A percentile compares a stretch with the other conserved stretches of the same genome.
Evolutionary conservation across 1,140 invertebrate genomes (phyloP).

Genomic region (Zeugodacus cucurbitae): DNA sequence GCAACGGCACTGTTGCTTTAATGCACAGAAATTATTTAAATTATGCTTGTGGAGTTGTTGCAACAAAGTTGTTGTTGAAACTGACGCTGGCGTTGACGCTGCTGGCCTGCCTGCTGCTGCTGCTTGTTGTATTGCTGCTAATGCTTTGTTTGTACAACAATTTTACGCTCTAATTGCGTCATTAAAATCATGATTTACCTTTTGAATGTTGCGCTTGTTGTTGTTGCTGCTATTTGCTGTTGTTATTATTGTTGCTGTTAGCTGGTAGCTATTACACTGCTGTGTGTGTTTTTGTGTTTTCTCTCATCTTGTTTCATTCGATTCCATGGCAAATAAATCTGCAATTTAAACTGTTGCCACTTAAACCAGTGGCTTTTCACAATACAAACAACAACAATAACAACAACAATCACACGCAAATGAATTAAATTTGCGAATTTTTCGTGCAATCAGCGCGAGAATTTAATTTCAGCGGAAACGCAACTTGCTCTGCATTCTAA

Average conservation of each 20-base stretch:
- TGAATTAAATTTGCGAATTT: conserved; percentile 22
- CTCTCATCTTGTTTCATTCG: not conserved
- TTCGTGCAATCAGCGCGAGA: not conserved
- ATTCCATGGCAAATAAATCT: conserved; percentile 12
- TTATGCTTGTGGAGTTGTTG: not conserved
- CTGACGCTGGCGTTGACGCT: not conserved
- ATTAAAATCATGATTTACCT: conserved; percentile 40
- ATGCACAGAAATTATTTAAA: conserved; percentile 32
- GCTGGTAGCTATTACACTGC: not conserved
- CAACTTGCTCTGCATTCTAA: not conserved
- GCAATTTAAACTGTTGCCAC: conserved; percentile 9
- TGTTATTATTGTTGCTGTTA: not conserved
- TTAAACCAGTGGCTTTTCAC: not conserved
- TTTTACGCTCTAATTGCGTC: conserved; percentile 41
- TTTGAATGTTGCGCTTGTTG: not conserved
- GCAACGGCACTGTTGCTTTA: conserved; percentile 17
- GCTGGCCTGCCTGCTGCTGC: not conserved
- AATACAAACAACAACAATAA: too few relatives aligned
- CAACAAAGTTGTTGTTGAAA: not conserved
- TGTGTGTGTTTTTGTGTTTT: not conserved
- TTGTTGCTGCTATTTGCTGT: not conserved
- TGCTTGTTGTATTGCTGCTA: not conserved
- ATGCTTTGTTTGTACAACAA: conserved; percentile 36
- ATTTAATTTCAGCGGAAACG: not conserved
- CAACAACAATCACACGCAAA: not conserved